Evolutionary conservation across 2,888 invertebrate species (phyloP), one percentile per base, ranked within the genome.

Genomic region (Cremastinae sp.): DNA sequence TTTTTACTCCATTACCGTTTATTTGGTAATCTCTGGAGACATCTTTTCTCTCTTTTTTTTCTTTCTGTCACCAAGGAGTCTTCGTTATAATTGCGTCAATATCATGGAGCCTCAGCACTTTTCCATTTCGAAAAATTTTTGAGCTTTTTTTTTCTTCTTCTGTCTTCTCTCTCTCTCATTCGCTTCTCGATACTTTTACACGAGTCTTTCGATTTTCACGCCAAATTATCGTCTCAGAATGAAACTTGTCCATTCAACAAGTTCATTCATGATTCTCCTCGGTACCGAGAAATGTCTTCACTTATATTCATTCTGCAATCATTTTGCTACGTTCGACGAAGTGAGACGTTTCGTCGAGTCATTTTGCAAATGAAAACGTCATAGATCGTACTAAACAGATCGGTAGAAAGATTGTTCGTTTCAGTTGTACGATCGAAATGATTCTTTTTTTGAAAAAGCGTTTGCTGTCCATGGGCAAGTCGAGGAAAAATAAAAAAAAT

Each of bases 11-110:
- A 56, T 20, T 28, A 14, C 12, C 35, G 39, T 61, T 28, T 47
- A 37, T 20, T 61, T 20, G 45, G 14, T 37, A 28, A 43, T 72
- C 66, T 59, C 73, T 12, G 61, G 73, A 76, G 69, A 73, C 73
- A 59, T n/a, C n/a, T n/a, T n/a, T n/a, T n/a, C n/a, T n/a, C n/a
- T n/a, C n/a, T n/a, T n/a, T n/a, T n/a, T n/a, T 45, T 43, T 37
- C 49, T 56, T 64, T 73, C 73, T 76, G 64, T 76, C 64, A 69
- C 72, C 76, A n/a, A n/a, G n/a, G n/a, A 69, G 76, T 76, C 76
- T 73, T 65, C 69, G 64, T 70, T 69, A 64, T 76, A 76, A 76
- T 73, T 76, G 53, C 72, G 39, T 58, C 58, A 28, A 16, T 41
- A 65, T 53, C 43, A 45, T 55, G 55, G 14, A 35, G 22, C 43